phyloP scores from a whole-genome alignment of 1,140 invertebrate species.

The Drosophila equinoxialis region DNA sequence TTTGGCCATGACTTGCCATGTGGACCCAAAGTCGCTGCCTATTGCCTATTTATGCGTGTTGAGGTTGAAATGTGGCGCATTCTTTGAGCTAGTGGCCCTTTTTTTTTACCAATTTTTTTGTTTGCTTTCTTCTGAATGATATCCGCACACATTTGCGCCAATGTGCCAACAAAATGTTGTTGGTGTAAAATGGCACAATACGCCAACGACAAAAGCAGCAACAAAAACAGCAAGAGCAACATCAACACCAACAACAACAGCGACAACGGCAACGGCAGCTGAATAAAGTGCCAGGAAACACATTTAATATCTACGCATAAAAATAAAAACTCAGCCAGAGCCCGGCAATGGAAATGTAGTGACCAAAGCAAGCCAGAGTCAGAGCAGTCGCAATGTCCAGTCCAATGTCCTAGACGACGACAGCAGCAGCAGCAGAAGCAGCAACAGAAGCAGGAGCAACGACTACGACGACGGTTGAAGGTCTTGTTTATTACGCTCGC shows the following conservation, averaged over 20 bases:
- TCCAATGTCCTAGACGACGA: slow-evolving; percentile 17
- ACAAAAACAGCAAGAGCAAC: slow-evolving; percentile 2
- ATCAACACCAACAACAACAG: slow-evolving; percentile 9
- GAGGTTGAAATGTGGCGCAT: slow-evolving; percentile 50
- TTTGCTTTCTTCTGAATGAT: slow-evolving; percentile 46
- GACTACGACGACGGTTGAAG: slow-evolving; percentile 68
- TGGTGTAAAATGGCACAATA: slow-evolving; percentile 77
- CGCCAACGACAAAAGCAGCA: slow-evolving; percentile 55
- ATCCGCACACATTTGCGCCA: slow-evolving; percentile 74
- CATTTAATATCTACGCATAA: slow-evolving; percentile 82
- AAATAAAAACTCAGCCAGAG: slow-evolving; percentile 75
- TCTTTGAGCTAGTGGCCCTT: slow-evolving; percentile 2
- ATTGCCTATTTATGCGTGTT: slow-evolving; percentile 73
- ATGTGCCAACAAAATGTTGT: slow-evolving; percentile 62
- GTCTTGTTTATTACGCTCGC: slow-evolving; percentile 81
- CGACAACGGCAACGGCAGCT: slow-evolving; percentile 47
- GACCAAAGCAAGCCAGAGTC: slow-evolving; percentile 56
- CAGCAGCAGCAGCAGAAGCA: slow-evolving; percentile 23
- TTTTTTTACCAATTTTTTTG: slow-evolving; percentile 1
- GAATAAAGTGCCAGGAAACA: slow-evolving; percentile 81
- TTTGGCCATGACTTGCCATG: slow-evolving; percentile 66
- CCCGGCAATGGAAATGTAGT: slow-evolving; percentile 72
- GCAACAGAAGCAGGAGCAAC: slow-evolving; percentile 30
- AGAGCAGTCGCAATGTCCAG: slow-evolving; percentile 17
- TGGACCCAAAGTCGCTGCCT: slow-evolving; percentile 50